These are phyloP conservation scores for Sphyrna mokarran DNA, from an alignment of 2,113 vertebrate genomes.

Conservation along the genomic window DNA sequence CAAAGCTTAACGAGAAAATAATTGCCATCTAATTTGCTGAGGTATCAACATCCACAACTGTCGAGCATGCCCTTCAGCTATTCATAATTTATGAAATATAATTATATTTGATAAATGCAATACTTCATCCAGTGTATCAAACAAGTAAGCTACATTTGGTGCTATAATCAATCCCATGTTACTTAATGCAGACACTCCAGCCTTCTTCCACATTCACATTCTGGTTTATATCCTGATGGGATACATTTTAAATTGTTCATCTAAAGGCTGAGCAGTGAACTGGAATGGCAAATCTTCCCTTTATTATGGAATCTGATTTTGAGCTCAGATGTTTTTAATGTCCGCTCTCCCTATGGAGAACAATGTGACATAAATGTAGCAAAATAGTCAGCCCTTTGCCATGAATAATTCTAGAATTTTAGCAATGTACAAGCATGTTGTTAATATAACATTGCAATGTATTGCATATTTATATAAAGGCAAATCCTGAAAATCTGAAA, in stretches of 20 bases:
- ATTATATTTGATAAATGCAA: conserved; percentile 23
- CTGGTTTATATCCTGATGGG: neutral
- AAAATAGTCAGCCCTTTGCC: neutral
- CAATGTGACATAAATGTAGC: neutral
- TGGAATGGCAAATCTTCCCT: neutral
- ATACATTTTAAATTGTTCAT: neutral
- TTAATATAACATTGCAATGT: neutral
- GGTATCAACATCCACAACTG: conserved; percentile 24
- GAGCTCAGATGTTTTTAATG: conserved; percentile 13
- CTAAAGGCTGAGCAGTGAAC: neutral
- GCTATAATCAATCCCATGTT: neutral
- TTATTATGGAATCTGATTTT: neutral
- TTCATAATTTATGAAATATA: conserved; percentile 11
- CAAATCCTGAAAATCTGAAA: neutral
- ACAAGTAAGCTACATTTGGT: neutral
- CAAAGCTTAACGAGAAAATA: conserved; percentile 32
- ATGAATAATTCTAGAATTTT: neutral
- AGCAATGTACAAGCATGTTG: neutral
- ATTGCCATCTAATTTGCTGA: conserved; percentile 30
- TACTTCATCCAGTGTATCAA: neutral
- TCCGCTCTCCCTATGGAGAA: too few species aligned
- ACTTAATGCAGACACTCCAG: neutral
- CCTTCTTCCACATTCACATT: neutral
- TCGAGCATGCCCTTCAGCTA: neutral
- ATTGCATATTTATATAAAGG: neutral